A percentile compares a stretch with the other conserved stretches of the same genome.
Evolutionary conservation across 1,140 invertebrate species (phyloP).

Genomic region (Phymastichus coffea): DNA sequence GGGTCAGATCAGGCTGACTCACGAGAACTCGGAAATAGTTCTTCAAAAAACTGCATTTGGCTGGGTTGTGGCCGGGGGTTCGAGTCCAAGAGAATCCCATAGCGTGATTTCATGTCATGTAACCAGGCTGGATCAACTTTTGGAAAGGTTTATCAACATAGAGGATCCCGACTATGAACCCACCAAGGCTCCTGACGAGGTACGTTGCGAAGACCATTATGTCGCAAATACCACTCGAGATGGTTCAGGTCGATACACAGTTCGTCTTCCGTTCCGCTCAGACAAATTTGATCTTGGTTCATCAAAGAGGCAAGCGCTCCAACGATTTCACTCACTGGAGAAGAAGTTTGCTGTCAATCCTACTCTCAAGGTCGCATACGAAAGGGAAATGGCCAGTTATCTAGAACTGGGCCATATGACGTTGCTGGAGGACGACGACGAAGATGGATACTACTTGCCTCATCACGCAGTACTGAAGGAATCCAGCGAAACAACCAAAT

Average conservation of each 20-base stretch:
- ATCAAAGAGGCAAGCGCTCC: not conserved
- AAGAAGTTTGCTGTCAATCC: not conserved
- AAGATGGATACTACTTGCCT: not conserved
- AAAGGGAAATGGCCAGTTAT: not conserved
- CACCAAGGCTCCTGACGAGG: not conserved
- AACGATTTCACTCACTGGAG: not conserved
- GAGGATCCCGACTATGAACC: not conserved
- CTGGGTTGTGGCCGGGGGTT: no score
- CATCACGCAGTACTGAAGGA: not conserved
- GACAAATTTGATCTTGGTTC: not conserved
- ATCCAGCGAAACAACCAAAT: conserved; percentile 9
- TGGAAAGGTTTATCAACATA: not conserved
- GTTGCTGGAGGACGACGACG: not conserved
- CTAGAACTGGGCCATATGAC: not conserved
- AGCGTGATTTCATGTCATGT: not conserved
- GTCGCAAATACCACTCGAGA: not conserved
- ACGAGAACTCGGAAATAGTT: no score
- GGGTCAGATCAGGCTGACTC: no score
- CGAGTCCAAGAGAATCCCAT: no score
- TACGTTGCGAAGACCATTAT: not conserved
- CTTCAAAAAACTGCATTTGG: no score
- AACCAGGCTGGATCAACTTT: not conserved
- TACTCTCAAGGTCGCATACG: not conserved
- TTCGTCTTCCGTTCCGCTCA: not conserved
- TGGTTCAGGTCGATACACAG: not conserved